Evolutionary conservation across 2,113 vertebrate species (phyloP), one percentile per base, ranked within the genome.

Genomic region (Brachyhypopomus occidentalis): DNA sequence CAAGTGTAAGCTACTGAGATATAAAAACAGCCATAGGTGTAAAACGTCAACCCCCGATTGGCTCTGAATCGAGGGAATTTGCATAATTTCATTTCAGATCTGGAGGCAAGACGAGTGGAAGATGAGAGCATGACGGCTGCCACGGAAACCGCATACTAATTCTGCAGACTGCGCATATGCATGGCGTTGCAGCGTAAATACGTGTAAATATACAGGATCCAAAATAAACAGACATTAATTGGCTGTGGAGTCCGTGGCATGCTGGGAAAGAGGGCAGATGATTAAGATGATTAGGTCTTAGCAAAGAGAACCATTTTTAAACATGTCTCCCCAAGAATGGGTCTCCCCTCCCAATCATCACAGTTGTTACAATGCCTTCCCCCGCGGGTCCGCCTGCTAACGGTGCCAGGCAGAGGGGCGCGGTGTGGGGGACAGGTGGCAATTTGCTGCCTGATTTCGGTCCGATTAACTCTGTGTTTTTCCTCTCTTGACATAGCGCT

Each of bases 331-430:
- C 41, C 11, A 74, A 52, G 64, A 70, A 79, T 60, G 34, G 52
- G 55, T 34, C 60, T 52, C 22, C 56, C 22, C 36, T 23, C 20
- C 60, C 14, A 36, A 58, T 30, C 72, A 73, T 74, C 78, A 83
- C 85, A 83, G 84, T 85, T 80, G 88, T 92, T 91, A 88, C 91
- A 90, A 92, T 88, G 82, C 89, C 86, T 81, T 91, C 91, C 88
- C 85, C 84, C 85, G 76, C 85, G 86, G 38, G 83, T 86, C 86
- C 84, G 87, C 84, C 86, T 16, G 67, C 72, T 78, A 71, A 81
- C 60, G 52, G 34, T 55, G 59, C 72, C 69, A 12, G 45, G 83
- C 22, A 56, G 55, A 41, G 74, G 71, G 60, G 30, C 30, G 30
- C 3, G 30, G 30, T 30, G 30, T 30, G 30, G n/a, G 59, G 71